These are phyloP conservation scores for Alethe diademata DNA, from an alignment of 2,113 vertebrate genomes.

Conservation along the genomic window DNA sequence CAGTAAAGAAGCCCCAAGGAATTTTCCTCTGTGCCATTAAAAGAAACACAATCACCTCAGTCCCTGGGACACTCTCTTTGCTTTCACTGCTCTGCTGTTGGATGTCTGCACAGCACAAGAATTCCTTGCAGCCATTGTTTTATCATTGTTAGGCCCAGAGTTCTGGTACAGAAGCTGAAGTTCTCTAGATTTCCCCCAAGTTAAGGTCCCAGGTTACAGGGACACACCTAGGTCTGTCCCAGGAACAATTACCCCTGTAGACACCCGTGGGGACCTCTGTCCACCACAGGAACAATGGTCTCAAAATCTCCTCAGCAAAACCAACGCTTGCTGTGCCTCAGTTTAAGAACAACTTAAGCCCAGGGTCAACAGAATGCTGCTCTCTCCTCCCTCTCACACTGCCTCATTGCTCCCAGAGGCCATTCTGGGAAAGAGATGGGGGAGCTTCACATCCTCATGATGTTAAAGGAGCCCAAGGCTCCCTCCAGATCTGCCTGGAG, in stretches of 20 bases:
- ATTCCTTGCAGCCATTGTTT: not conserved
- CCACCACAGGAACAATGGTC: rapidly evolving
- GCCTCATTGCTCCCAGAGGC: not conserved
- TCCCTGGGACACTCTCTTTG: not conserved
- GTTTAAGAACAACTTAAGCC: not conserved
- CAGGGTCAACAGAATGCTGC: rapidly evolving
- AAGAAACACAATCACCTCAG: rapidly evolving
- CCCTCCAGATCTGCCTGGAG: not conserved
- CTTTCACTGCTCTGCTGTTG: not conserved
- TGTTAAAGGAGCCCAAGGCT: not conserved
- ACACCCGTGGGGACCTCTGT: not conserved
- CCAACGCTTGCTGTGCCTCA: rapidly evolving
- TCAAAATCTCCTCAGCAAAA: not conserved
- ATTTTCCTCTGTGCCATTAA: not conserved
- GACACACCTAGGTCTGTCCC: not conserved
- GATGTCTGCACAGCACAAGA: not conserved
- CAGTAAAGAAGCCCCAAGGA: not conserved
- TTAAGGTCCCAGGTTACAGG: not conserved
- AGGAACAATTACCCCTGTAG: rapidly evolving
- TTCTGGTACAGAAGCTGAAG: not conserved
- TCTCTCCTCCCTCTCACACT: not conserved
- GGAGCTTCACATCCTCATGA: not conserved
- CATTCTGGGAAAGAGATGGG: not conserved
- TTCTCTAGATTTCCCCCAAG: not conserved
- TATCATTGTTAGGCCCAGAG: rapidly evolving